A percentile compares a stretch with the other conserved stretches of the same genome.
Conservation (phyloP, 2,113 vertebrate genomes). For the Antigone vipio region DNA sequence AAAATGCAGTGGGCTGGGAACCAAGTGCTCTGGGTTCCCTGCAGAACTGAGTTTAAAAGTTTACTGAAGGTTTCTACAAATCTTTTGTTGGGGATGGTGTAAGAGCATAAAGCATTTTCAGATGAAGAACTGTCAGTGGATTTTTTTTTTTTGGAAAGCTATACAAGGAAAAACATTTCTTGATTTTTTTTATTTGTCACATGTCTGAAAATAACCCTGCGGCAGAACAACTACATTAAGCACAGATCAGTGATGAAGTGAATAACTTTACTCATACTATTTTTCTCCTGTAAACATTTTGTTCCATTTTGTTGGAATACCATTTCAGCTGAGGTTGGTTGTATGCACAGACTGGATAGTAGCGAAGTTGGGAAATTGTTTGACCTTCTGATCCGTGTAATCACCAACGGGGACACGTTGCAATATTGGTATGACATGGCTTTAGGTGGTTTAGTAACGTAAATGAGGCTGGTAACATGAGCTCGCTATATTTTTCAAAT, state of each 20-base stretch:
- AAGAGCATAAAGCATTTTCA: not conserved
- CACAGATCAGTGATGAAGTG: not conserved
- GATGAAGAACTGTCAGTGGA: not conserved
- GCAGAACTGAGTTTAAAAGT: not conserved
- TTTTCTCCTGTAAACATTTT: not conserved
- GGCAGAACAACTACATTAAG: not conserved
- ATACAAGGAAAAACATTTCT: not conserved
- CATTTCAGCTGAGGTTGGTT: not conserved
- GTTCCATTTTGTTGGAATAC: not conserved
- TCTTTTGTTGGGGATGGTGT: not conserved
- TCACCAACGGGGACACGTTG: not conserved
- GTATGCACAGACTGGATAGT: not conserved
- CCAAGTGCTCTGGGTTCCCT: fast-evolving
- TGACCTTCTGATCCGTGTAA: not conserved
- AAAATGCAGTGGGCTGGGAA: not conserved
- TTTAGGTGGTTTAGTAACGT: not conserved
- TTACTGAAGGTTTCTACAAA: not conserved
- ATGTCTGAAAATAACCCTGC: not conserved
- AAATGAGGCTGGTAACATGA: constrained; percentile 25
- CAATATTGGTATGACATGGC: not conserved
- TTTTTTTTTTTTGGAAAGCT: not conserved
- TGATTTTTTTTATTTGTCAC: not conserved
- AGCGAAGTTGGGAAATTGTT: not conserved
- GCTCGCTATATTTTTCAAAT: not conserved
- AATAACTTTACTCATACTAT: not conserved